These are phyloP conservation scores for Gadus macrocephalus DNA, from an alignment of 2,113 vertebrate species.

Conservation along the genomic window DNA sequence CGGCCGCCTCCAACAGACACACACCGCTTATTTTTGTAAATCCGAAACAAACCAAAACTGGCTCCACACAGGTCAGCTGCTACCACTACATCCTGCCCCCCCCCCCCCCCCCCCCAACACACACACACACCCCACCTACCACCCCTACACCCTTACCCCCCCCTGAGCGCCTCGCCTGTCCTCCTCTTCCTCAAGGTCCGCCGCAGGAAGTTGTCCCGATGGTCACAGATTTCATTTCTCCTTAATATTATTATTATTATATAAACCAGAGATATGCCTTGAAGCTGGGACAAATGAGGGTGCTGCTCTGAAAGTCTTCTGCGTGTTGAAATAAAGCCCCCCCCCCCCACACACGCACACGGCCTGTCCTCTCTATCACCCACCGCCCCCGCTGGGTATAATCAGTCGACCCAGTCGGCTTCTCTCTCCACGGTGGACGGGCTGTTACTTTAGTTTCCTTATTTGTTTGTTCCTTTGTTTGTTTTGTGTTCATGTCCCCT, in stretches of 20 bases:
- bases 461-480: constrained; percentile 28
- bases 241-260: too few species aligned
- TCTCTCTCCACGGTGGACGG: constrained; percentile 37
- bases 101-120: not conserved
- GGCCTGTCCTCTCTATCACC: constrained; percentile 24
- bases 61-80: constrained; percentile 14
- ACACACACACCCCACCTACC: constrained; percentile 12
- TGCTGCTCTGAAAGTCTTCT: not conserved
- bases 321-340: not conserved
- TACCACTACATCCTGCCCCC: constrained; percentile 5
- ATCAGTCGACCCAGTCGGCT: constrained; percentile 30
- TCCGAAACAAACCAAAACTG: constrained; percentile 56
- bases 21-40: constrained; percentile 45
- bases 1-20: too few species aligned
- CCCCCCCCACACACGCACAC: constrained; percentile 16
- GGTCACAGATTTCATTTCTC: constrained; percentile 12
- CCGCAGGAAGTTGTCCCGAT: constrained; percentile 11
- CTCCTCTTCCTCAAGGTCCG: not conserved
- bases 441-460: constrained; percentile 26
- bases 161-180: not conserved
- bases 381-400: constrained; percentile 2
- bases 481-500: constrained; percentile 26
- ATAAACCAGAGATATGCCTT: constrained; percentile 57
- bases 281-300: constrained; percentile 29
- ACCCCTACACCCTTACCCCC: constrained; percentile 1